Evolutionary conservation across 2,797 vertebrate genomes (phyloP), one percentile per base, ranked within the genome.

Genomic region (Scomberomorus guttatus): DNA sequence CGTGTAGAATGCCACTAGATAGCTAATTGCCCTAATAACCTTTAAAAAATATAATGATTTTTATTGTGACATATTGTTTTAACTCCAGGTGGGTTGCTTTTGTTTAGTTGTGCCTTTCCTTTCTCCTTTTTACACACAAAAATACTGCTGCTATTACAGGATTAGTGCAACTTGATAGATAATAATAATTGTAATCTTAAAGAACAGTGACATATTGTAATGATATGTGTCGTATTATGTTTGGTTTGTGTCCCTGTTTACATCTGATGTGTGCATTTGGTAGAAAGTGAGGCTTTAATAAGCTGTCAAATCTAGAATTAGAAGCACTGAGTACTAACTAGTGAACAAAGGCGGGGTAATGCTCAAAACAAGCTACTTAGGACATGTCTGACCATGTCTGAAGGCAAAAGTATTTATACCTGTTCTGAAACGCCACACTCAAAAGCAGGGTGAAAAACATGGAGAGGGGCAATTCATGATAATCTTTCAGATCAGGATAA

Each of bases 11-110:
- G 84, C 74, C 75, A 86, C 75, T 82, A 87, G 78, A 90, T 80
- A 84, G 76, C 68, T 87, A 89, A 92, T 90, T 90, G 80, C 51
- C 57, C 54, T 81, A 81, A 90, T 87, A 83, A 88, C 81, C 81
- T 82, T 83, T 75, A 25, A 73, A 75, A 58, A 61, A 67, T 56
- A 87, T 80, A 64, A 80, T 72, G 24, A 65, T 76, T 89, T 64
- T 78, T 72, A 73, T 73, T 84, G 51, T 78, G 74, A 32, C 56
- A 27, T n/a, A 48, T 54, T 79, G 64, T 86, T 75, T 72, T 59
- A 78, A 77, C 60, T 58, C 34, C 27, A 58, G 18, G 32, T 62
- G 52, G 17, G 20, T 42, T 59, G n/a, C 27, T 65, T 39, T 25
- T 72, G 24, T 75, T 70, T 60, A 60, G 37, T 54, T 66, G 51